phyloP scores from a whole-genome alignment of 2,113 vertebrate species.

The Probosciger aterrimus region DNA sequence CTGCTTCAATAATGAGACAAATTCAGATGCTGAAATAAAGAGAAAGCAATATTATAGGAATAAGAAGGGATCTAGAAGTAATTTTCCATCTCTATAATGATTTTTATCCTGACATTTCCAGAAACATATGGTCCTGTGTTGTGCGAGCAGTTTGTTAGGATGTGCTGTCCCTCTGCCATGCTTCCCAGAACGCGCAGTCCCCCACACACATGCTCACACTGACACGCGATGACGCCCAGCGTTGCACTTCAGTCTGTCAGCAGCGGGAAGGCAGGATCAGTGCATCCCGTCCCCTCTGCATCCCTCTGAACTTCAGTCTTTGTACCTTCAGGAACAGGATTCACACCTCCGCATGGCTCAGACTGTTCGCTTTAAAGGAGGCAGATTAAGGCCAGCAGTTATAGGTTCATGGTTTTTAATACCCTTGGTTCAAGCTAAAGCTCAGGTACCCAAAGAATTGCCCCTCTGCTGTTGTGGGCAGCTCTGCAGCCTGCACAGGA shows the following conservation, averaged over 20 bases:
- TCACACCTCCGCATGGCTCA: accelerated
- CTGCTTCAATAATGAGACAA: neutral
- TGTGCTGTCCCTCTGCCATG: constrained; percentile 41
- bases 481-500: neutral
- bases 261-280: neutral
- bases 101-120: constrained; percentile 56
- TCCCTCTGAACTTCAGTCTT: neutral
- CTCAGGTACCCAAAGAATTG: neutral
- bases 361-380: neutral
- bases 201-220: constrained; percentile 27
- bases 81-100: constrained; percentile 37
- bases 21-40: neutral
- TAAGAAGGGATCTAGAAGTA: neutral
- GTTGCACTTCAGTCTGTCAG: neutral
- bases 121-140: constrained; percentile 50
- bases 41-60: neutral
- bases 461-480: neutral
- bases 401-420: neutral
- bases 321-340: neutral
- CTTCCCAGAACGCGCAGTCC: constrained; percentile 29
- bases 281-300: neutral
- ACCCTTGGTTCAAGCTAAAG: neutral
- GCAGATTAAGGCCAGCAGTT: neutral
- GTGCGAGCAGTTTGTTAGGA: neutral
- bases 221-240: neutral